These are phyloP conservation scores for Bufotes viridis DNA, from an alignment of 2,797 vertebrate genomes.

Conservation along the genomic window DNA sequence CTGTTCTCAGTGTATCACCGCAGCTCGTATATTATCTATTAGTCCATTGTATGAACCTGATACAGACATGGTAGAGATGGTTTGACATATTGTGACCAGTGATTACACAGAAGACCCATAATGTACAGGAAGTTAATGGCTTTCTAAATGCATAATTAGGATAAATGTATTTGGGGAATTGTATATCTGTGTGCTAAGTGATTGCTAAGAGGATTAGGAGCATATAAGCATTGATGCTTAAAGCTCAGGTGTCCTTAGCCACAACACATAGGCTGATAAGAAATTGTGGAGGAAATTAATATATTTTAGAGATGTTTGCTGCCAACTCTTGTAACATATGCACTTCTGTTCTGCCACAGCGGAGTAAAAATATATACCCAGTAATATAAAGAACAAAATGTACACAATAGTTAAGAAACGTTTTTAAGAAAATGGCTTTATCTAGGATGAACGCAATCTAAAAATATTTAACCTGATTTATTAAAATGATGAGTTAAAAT, in stretches of 20 bases:
- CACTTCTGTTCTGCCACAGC: background rate
- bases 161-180: constrained; percentile 27
- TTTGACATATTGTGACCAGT: constrained; percentile 13
- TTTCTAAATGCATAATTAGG: constrained; percentile 44
- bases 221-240: constrained; percentile 33
- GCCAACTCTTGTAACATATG: background rate
- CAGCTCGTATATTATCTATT: too few relatives aligned
- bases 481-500: background rate
- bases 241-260: constrained; percentile 40
- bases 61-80: background rate
- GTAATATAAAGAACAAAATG: background rate
- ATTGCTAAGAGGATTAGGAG: constrained; percentile 44
- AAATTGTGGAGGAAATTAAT: background rate
- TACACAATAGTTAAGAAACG: too few relatives aligned
- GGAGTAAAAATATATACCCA: background rate
- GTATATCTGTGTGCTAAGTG: constrained; percentile 27
- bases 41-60: background rate
- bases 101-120: constrained; percentile 31
- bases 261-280: background rate
- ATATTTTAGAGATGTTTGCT: background rate
- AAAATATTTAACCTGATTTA: background rate
- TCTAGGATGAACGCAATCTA: background rate
- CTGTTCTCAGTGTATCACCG: background rate
- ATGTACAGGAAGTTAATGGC: constrained; percentile 31
- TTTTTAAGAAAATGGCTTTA: background rate